Conservation (phyloP, 1,140 invertebrate species). For the Bombus huntii region DNA sequence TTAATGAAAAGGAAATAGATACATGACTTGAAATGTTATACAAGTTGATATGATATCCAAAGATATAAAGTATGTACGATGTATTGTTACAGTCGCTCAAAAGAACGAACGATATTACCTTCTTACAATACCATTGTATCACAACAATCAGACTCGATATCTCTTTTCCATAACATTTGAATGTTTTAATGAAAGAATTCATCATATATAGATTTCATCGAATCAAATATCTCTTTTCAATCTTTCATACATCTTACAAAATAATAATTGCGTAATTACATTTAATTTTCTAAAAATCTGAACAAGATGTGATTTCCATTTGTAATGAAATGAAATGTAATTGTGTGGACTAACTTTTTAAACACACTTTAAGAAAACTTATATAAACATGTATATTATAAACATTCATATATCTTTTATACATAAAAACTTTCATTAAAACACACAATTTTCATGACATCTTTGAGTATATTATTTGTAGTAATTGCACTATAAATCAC, state of each 20-base stretch:
- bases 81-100: background rate
- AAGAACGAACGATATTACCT: constrained; percentile 6
- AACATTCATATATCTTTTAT: background rate
- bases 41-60: constrained; percentile 8
- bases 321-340: background rate
- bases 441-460: constrained; percentile 41
- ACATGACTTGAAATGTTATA: constrained; percentile 29
- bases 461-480: constrained; percentile 6
- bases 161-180: background rate
- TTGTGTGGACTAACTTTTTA: too few species aligned
- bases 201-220: background rate
- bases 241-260: background rate
- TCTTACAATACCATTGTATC: constrained; percentile 32
- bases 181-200: constrained; percentile 42
- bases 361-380: background rate
- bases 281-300: background rate
- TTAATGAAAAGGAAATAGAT: background rate
- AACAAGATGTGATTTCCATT: too few species aligned
- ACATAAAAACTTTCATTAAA: constrained; percentile 46
- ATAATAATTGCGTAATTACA: background rate
- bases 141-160: background rate
- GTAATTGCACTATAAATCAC: constrained; percentile 21
- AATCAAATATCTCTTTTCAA: background rate
- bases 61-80: background rate
- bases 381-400: background rate